Percentiles rank a stretch among this genome's conserved stretches.
Evolutionary conservation across 2,797 vertebrate genomes (phyloP).

Genomic region (Danionella dracula): DNA sequence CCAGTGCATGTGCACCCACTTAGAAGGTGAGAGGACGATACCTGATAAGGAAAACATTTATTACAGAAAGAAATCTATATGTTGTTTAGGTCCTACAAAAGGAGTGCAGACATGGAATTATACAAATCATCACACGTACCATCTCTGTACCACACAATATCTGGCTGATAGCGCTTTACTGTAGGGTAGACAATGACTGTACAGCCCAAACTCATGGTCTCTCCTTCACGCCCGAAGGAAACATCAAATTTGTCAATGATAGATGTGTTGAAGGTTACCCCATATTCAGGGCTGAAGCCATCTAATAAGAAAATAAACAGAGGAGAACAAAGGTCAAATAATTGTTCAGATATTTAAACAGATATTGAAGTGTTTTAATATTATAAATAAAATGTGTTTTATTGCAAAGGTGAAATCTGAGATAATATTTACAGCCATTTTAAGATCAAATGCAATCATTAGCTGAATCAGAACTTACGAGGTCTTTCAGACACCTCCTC

Average conservation of each 20-base stretch:
- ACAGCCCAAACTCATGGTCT: conserved; percentile 93
- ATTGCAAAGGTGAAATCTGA: too few relatives aligned
- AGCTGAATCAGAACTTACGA: conserved; percentile 55
- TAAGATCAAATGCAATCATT: neutral
- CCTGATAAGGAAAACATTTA: conserved; percentile 58
- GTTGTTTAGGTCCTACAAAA: neutral
- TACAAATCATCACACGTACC: conserved; percentile 43
- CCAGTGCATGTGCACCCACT: conserved; percentile 89
- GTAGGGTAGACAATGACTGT: conserved; percentile 86
- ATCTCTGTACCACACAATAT: conserved; percentile 87
- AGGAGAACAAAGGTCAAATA: too few relatives aligned
- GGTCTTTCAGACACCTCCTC: conserved; percentile 61
- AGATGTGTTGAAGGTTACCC: conserved; percentile 85
- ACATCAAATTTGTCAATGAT: conserved; percentile 91
- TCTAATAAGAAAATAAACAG: conserved; percentile 60
- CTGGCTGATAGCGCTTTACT: conserved; percentile 90
- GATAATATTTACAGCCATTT: too few relatives aligned
- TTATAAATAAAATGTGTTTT: too few relatives aligned
- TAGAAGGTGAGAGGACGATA: conserved; percentile 77
- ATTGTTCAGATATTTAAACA: too few relatives aligned
- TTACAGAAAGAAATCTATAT: neutral
- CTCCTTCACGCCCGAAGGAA: conserved; percentile 86
- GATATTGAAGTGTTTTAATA: too few relatives aligned
- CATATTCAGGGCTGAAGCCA: conserved; percentile 80
- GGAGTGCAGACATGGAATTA: neutral